A percentile compares a stretch with the other conserved stretches of the same genome.
phyloP scores from a whole-genome alignment of 2,888 invertebrate species.

The Acanthosepion pharaonis region DNA sequence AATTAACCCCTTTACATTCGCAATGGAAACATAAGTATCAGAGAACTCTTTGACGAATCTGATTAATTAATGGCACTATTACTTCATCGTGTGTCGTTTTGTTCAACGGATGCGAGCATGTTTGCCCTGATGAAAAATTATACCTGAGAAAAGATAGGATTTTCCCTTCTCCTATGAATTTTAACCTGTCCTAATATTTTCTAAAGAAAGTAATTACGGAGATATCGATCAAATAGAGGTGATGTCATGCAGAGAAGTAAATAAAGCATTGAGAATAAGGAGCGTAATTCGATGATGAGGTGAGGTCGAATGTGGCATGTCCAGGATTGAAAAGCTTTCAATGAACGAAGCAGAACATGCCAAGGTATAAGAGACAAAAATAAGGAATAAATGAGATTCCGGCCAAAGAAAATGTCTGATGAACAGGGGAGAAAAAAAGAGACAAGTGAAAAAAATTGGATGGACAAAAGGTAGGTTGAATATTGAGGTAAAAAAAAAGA shows the following conservation, averaged over 20 bases:
- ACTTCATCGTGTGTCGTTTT: not conserved
- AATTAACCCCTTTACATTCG: not conserved
- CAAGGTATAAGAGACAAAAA: not conserved
- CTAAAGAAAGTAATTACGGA: not conserved
- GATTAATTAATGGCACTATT: conserved; percentile 24
- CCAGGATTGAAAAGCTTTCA: not conserved
- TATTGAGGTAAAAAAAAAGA: too few relatives aligned
- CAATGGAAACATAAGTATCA: not conserved
- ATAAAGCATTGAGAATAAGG: not conserved
- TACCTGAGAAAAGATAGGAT: not conserved
- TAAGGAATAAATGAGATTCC: not conserved
- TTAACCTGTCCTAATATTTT: not conserved
- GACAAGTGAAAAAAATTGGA: too few relatives aligned
- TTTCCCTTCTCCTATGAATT: not conserved
- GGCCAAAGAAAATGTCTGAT: not conserved
- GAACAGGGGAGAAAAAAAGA: not conserved
- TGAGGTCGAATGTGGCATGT: not conserved
- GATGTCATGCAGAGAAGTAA: not conserved
- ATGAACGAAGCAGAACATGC: not conserved
- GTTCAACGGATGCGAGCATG: not conserved
- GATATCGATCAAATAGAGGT: not conserved
- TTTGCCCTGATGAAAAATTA: not conserved
- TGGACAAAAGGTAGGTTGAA: too few relatives aligned
- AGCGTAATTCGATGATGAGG: not conserved
- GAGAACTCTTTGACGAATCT: not conserved